Conservation (phyloP, 1,140 invertebrate species). For the Papilio aristodemus region DNA sequence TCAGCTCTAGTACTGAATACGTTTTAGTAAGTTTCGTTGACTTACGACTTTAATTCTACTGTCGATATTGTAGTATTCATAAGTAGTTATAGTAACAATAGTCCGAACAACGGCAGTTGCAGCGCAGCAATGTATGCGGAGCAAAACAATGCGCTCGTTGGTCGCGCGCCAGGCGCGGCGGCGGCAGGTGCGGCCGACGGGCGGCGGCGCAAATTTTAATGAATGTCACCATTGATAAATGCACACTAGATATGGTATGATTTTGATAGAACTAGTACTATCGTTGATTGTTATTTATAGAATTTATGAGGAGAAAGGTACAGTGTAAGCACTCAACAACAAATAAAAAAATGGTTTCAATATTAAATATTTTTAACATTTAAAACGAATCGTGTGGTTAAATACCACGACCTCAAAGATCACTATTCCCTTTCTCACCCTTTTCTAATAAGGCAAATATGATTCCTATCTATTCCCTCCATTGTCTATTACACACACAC, state of each 20-base stretch:
- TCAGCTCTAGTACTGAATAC: neutral
- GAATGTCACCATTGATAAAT: constrained; percentile 56
- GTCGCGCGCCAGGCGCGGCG: constrained; percentile 37
- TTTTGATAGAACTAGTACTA: constrained; percentile 16
- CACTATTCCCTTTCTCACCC: too few species aligned
- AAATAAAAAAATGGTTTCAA: too few species aligned
- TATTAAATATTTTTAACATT: too few species aligned
- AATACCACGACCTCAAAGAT: too few species aligned
- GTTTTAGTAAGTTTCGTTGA: neutral
- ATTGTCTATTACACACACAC: too few species aligned
- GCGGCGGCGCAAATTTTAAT: constrained; percentile 73
- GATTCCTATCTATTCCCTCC: too few species aligned
- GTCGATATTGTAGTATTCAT: too few species aligned
- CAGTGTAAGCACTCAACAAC: too few species aligned
- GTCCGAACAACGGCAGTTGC: neutral
- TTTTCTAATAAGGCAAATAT: too few species aligned
- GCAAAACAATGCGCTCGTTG: constrained; percentile 41
- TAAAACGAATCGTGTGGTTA: too few species aligned
- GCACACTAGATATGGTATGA: constrained; percentile 47
- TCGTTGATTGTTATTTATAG: too few species aligned
- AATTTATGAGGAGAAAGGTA: too few species aligned
- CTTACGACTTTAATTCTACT: constrained; percentile 2
- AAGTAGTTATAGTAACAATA: constrained; percentile 1
- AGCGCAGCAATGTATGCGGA: constrained; percentile 50
- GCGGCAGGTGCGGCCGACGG: constrained; percentile 70